Evolutionary conservation across 2,113 vertebrate species (phyloP).

Genomic region (Antigone vipio): DNA sequence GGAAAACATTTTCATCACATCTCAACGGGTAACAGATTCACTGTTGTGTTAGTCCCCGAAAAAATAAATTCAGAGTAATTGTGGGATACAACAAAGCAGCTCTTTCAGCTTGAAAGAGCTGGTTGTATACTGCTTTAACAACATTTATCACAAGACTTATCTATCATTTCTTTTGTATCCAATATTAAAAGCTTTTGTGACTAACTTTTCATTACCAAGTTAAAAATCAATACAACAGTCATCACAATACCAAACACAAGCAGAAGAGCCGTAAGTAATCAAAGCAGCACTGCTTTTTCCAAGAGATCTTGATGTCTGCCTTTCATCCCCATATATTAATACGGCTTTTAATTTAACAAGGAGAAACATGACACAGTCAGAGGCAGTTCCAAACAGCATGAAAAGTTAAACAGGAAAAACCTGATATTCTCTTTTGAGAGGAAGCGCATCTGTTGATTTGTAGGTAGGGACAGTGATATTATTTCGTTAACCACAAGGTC

Average conservation of each 20-base stretch:
- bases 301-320: background rate
- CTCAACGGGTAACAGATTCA: background rate
- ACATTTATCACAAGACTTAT: background rate
- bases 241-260: background rate
- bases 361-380: background rate
- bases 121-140: background rate
- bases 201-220: background rate
- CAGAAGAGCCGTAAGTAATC: background rate
- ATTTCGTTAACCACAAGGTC: background rate
- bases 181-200: background rate
- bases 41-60: background rate
- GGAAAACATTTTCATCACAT: background rate
- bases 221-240: background rate
- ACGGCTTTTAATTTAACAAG: background rate
- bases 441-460: background rate
- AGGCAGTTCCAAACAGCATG: background rate
- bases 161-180: background rate
- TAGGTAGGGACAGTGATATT: background rate
- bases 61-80: background rate
- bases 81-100: background rate
- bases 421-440: background rate
- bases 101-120: background rate
- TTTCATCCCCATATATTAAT: background rate
- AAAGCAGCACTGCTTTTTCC: background rate
- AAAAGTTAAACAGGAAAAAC: slow-evolving; percentile 37